Conservation (phyloP, 2,888 invertebrate species). For the Protophormia terraenovae region DNA sequence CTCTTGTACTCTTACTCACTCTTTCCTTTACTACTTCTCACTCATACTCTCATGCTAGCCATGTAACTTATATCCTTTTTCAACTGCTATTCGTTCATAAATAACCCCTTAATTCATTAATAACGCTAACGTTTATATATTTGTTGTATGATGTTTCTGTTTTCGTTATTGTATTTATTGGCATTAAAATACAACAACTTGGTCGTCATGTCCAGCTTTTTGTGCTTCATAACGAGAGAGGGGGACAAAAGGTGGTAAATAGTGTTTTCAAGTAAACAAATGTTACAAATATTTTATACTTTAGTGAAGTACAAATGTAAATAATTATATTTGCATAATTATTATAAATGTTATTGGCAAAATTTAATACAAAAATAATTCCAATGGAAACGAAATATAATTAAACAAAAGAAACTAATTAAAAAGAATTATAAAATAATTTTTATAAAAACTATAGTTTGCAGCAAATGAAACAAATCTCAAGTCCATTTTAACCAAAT, state of each 20-base stretch:
- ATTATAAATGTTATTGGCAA: too few species aligned
- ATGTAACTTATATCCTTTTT: not conserved
- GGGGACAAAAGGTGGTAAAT: not conserved
- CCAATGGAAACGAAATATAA: not conserved
- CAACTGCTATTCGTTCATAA: slow-evolving; percentile 13
- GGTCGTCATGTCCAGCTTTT: not conserved
- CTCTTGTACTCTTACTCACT: not conserved
- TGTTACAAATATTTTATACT: slow-evolving; percentile 14
- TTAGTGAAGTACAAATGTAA: not conserved
- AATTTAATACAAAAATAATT: not conserved
- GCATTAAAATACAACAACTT: not conserved
- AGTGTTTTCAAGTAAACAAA: slow-evolving; percentile 11
- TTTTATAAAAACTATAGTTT: too few species aligned
- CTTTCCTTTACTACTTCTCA: too few species aligned
- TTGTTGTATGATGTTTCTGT: too few species aligned
- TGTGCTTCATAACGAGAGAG: not conserved
- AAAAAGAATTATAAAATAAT: too few species aligned
- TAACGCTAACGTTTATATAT: slow-evolving; percentile 5
- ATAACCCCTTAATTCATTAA: slow-evolving; percentile 46
- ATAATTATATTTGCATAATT: slow-evolving; percentile 64
- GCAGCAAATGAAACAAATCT: too few species aligned
- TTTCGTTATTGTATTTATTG: not conserved
- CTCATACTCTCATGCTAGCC: not conserved
- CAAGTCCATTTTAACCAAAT: not conserved
- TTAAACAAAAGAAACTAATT: not conserved